A percentile compares a stretch with the other conserved stretches of the same genome.
phyloP scores from a whole-genome alignment of 2,797 vertebrate species.

The Prunella strophiata region DNA sequence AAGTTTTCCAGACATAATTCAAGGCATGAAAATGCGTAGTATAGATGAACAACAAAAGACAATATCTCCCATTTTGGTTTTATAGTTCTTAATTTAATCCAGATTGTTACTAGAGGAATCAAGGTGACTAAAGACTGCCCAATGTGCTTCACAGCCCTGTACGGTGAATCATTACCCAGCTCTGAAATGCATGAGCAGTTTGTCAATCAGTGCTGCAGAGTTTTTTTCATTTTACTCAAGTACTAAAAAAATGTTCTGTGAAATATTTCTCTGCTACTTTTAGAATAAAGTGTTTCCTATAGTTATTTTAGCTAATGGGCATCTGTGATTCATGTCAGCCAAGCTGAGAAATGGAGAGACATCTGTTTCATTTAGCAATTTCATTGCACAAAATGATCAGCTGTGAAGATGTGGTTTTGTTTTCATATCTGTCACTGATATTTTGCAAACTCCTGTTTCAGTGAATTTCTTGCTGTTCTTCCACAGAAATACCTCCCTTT shows the following conservation, averaged over 20 bases:
- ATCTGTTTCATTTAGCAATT: constrained; percentile 66
- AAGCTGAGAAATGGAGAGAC: constrained; percentile 46
- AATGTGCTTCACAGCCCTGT: neutral
- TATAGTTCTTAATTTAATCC: neutral
- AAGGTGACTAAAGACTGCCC: neutral
- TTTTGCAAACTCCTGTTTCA: constrained; percentile 60
- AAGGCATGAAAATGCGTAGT: neutral
- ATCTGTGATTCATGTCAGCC: constrained; percentile 53
- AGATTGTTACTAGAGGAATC: neutral
- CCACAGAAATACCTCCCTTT: constrained; percentile 1
- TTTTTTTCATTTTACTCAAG: neutral
- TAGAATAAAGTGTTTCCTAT: constrained; percentile 35
- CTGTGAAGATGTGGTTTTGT: constrained; percentile 63
- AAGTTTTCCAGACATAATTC: neutral
- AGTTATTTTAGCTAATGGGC: constrained; percentile 56
- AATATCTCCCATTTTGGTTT: neutral
- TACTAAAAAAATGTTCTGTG: neutral
- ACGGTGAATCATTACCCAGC: neutral
- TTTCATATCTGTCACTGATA: constrained; percentile 42
- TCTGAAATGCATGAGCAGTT: neutral
- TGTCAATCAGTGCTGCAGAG: neutral
- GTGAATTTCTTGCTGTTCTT: constrained; percentile 17
- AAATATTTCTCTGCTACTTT: constrained; percentile 18
- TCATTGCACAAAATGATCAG: constrained; percentile 43
- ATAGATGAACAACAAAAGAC: neutral